These are phyloP conservation scores for Amiota minor DNA, from an alignment of 2,888 invertebrate species.

Conservation along the genomic window DNA sequence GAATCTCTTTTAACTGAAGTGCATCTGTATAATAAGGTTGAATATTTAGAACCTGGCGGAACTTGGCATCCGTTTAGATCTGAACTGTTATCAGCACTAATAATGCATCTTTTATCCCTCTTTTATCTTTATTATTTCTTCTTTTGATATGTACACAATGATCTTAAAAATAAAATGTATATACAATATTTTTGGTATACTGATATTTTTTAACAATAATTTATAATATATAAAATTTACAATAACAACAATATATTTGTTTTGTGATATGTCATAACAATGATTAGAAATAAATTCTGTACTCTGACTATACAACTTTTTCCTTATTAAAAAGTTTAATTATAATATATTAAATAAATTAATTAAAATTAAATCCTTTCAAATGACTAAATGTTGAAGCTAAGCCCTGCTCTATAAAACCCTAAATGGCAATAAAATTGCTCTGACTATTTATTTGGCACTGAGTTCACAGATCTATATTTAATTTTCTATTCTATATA, in stretches of 20 bases:
- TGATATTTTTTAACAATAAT: constrained; percentile 2
- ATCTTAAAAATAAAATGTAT: too few species aligned
- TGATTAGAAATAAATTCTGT: background rate
- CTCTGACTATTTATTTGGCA: constrained; percentile 65
- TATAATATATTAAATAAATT: constrained; percentile 39
- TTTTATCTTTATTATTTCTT: too few species aligned
- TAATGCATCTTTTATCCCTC: too few species aligned
- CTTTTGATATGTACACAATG: too few species aligned
- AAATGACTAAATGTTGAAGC: constrained; percentile 25
- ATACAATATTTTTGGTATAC: background rate
- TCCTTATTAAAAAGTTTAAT: constrained; percentile 15
- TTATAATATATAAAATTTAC: background rate
- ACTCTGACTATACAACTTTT: background rate
- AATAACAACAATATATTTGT: too few species aligned
- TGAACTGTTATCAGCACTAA: too few species aligned
- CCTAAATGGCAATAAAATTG: constrained; percentile 63
- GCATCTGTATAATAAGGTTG: too few species aligned
- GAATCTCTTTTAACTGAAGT: too few species aligned
- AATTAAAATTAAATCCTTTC: constrained; percentile 28
- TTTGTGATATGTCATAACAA: background rate
- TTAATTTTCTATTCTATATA: constrained; percentile 16
- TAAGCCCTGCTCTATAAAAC: constrained; percentile 32
- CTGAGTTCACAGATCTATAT: constrained; percentile 49
- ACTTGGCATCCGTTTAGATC: too few species aligned
- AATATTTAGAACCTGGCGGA: too few species aligned